Conservation (phyloP, 2,113 vertebrate genomes). For the Diglossa brunneiventris region DNA sequence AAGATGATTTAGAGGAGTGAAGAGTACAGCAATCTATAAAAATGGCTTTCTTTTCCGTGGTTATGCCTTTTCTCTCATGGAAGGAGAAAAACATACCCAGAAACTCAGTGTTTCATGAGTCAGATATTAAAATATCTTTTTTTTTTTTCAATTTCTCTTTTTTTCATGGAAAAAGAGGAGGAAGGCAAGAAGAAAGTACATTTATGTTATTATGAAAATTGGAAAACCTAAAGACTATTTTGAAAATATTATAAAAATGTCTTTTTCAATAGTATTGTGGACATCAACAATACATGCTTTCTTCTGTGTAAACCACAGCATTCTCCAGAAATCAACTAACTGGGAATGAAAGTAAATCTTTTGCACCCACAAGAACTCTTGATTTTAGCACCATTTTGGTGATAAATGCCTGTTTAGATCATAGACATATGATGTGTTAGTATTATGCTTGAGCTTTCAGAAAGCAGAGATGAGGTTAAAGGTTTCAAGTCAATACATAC, state of each 20-base stretch:
- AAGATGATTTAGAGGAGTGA: not conserved
- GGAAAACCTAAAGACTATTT: not conserved
- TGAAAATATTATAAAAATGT: not conserved
- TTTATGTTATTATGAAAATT: not conserved
- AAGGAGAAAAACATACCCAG: not conserved
- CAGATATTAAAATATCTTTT: not conserved
- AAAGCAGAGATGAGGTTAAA: not conserved
- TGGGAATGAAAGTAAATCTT: not conserved
- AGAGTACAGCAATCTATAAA: not conserved
- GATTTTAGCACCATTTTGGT: not conserved
- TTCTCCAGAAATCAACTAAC: not conserved
- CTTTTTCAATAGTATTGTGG: not conserved
- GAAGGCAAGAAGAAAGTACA: not conserved
- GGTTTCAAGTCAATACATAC: not conserved
- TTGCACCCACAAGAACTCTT: not conserved
- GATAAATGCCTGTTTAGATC: not conserved
- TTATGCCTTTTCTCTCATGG: not conserved
- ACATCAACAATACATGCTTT: not conserved
- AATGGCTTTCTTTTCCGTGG: not conserved
- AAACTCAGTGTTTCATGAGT: not conserved
- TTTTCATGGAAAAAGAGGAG: not conserved
- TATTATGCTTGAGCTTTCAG: not conserved
- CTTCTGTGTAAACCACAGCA: not conserved
- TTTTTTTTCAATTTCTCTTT: not conserved
- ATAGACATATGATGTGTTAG: not conserved